Evolutionary conservation across 1,140 invertebrate species (phyloP).

Genomic region (Macrobrachium nipponense): DNA sequence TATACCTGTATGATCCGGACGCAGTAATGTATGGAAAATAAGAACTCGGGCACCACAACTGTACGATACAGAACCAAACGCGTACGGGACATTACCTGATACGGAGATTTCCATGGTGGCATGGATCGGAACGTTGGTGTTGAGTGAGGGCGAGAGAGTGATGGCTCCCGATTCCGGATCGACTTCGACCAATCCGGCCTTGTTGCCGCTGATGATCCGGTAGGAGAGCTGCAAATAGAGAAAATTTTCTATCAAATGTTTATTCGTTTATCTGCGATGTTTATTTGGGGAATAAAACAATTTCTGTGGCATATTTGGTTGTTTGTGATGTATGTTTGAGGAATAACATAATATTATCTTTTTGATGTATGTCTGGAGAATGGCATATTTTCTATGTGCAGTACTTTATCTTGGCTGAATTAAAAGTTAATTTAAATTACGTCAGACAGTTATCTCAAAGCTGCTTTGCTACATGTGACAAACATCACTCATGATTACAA

Average conservation of each 20-base stretch:
- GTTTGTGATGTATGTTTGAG: too few relatives aligned
- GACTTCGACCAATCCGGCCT: slow-evolving; percentile 87
- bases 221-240: slow-evolving; percentile 74
- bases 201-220: slow-evolving; percentile 90
- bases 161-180: slow-evolving; percentile 88
- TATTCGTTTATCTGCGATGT: neutral
- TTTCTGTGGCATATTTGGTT: too few relatives aligned
- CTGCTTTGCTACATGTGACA: too few relatives aligned
- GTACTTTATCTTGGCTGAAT: too few relatives aligned
- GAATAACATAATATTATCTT: too few relatives aligned
- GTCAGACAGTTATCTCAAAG: too few relatives aligned
- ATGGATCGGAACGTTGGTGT: slow-evolving; percentile 94
- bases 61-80: neutral
- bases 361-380: too few relatives aligned
- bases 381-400: too few relatives aligned
- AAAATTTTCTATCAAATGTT: neutral
- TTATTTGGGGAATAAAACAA: too few relatives aligned
- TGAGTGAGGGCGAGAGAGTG: slow-evolving; percentile 88
- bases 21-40: neutral
- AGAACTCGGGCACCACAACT: neutral
- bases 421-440: too few relatives aligned
- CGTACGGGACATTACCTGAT: slow-evolving; percentile 73
- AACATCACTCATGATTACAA: too few relatives aligned
- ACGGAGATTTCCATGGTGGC: slow-evolving; percentile 96
- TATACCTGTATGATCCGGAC: too few relatives aligned